These are phyloP conservation scores for Aurelia aurita complex sp. Pacific DNA, from an alignment of 30 jellyfish, hydroid and myxozoan genomes.

Conservation along the genomic window DNA sequence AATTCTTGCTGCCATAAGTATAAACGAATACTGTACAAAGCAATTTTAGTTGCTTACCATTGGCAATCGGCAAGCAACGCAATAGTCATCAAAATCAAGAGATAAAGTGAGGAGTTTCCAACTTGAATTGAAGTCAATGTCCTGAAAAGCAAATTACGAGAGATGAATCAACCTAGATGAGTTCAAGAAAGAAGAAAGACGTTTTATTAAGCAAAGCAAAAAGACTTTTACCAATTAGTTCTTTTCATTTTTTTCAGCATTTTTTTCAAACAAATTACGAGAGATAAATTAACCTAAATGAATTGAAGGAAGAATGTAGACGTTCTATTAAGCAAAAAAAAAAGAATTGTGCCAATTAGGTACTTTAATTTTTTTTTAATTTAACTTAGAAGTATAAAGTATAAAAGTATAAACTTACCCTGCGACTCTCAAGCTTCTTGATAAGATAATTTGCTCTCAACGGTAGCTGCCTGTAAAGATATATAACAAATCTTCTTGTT, in stretches of 20 bases:
- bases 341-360: background rate
- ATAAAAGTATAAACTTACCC: constrained; percentile 6
- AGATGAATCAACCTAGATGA: background rate
- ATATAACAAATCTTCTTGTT: too few relatives aligned
- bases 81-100: constrained; percentile 67
- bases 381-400: background rate
- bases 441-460: constrained; percentile 30
- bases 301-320: too few relatives aligned
- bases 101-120: constrained; percentile 69
- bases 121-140: constrained; percentile 41
- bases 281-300: too few relatives aligned
- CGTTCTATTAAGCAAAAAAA: background rate
- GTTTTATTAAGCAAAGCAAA: background rate
- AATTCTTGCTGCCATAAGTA: background rate
- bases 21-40: background rate
- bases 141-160: constrained; percentile 7
- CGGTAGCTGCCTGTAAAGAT: constrained; percentile 34
- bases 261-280: too few relatives aligned
- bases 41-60: constrained; percentile 5
- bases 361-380: too few relatives aligned
- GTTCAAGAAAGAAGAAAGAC: background rate
- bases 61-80: constrained; percentile 52
- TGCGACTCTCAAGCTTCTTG: constrained; percentile 37
- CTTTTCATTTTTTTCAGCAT: background rate
- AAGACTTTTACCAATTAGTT: background rate